Evolutionary conservation across 2,113 vertebrate genomes (phyloP).

Genomic region (Lamprologus ornatipinnis): DNA sequence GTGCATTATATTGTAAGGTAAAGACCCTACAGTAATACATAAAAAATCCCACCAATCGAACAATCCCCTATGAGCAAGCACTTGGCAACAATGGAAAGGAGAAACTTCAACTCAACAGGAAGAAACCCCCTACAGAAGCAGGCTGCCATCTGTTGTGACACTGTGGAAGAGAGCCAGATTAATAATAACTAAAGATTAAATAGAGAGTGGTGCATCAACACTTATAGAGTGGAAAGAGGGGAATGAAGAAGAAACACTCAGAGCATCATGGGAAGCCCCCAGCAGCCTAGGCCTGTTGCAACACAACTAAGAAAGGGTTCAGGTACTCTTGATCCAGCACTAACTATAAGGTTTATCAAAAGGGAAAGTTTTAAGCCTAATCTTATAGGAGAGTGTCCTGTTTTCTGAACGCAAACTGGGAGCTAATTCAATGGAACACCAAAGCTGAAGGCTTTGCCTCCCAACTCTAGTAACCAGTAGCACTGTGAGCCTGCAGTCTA

Average conservation of each 20-base stretch:
- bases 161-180: background rate
- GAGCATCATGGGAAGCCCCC: background rate
- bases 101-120: background rate
- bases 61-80: background rate
- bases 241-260: background rate
- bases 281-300: background rate
- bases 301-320: background rate
- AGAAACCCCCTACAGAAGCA: background rate
- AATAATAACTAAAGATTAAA: background rate
- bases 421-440: background rate
- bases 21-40: background rate
- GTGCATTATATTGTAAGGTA: background rate
- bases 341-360: background rate
- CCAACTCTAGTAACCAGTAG: background rate
- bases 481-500: background rate
- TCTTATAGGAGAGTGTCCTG: background rate
- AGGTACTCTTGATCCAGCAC: background rate
- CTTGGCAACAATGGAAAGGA: background rate
- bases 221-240: background rate
- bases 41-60: background rate
- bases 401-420: background rate
- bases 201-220: background rate
- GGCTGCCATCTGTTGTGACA: background rate
- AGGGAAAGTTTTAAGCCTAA: background rate
- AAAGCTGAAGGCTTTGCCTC: background rate